Evolutionary conservation across 1,140 invertebrate species (phyloP).

Genomic region (Oryzaephilus surinamensis): DNA sequence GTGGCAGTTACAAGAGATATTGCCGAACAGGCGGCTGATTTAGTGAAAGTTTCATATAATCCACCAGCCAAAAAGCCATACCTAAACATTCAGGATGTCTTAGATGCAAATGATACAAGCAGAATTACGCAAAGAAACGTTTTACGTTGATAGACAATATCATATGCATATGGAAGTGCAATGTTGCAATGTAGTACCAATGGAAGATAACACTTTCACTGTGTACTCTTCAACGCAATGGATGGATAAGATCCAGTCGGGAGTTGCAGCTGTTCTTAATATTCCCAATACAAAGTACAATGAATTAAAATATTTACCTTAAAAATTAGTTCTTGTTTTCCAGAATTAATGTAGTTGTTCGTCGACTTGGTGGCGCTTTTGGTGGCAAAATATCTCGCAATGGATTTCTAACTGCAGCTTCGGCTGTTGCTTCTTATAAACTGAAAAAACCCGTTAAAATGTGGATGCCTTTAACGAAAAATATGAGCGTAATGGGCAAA

Average conservation of each 20-base stretch:
- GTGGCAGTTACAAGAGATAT: conserved; percentile 48
- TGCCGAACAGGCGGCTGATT: conserved; percentile 50
- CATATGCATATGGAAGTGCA: conserved; percentile 55
- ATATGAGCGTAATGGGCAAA: conserved; percentile 51
- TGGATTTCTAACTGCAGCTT: conserved; percentile 38
- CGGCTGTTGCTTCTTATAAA: conserved; percentile 45
- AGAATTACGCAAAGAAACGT: conserved; percentile 15
- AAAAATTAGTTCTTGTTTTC: conserved; percentile 11
- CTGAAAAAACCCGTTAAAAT: conserved; percentile 47
- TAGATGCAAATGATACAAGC: conserved; percentile 11
- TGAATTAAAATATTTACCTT: background rate
- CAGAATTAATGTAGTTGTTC: conserved; percentile 45
- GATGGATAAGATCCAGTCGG: conserved; percentile 49
- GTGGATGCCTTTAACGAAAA: conserved; percentile 49
- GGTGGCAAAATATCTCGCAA: conserved; percentile 49
- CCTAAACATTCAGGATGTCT: conserved; percentile 50
- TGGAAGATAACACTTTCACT: conserved; percentile 50
- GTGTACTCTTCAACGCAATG: conserved; percentile 54
- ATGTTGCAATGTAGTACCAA: conserved; percentile 47
- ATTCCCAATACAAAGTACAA: conserved; percentile 41
- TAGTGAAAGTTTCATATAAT: conserved; percentile 59
- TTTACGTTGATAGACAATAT: conserved; percentile 37
- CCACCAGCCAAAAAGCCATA: conserved; percentile 39
- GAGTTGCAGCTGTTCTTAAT: conserved; percentile 47
- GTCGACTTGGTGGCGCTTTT: conserved; percentile 60